Conservation (phyloP, 2,113 vertebrate species). For the Macaca nemestrina region DNA sequence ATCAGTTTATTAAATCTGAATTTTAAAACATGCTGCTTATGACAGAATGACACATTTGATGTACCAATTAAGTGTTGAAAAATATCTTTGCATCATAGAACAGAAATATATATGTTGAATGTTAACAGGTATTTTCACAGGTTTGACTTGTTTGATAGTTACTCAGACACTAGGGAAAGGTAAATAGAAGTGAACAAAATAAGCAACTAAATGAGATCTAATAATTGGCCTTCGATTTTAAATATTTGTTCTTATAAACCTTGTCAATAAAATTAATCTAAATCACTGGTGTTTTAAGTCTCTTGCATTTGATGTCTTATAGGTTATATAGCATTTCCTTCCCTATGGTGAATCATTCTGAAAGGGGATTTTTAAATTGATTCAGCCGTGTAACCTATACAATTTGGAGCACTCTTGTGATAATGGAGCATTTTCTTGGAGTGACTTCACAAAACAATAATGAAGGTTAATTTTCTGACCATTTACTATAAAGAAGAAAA, state of each 20-base stretch:
- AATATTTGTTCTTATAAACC: conserved; percentile 63
- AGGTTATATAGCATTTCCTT: not conserved
- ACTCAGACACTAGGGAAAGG: conserved; percentile 1
- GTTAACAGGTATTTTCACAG: conserved; percentile 58
- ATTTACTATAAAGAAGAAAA: not conserved
- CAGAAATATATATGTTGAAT: conserved; percentile 24
- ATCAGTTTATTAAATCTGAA: conserved; percentile 52
- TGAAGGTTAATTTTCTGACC: not conserved
- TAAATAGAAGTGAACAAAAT: conserved; percentile 26
- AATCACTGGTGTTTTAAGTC: conserved; percentile 42
- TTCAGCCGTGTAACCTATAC: not conserved
- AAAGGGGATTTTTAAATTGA: not conserved
- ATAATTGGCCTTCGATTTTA: conserved; percentile 67
- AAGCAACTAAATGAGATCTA: conserved; percentile 38
- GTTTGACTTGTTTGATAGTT: conserved; percentile 50
- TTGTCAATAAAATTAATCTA: conserved; percentile 74
- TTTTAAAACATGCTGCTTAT: conserved; percentile 58
- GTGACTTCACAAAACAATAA: not conserved
- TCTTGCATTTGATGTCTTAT: conserved; percentile 39
- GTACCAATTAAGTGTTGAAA: conserved; percentile 43
- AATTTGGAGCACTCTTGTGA: not conserved
- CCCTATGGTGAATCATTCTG: not conserved
- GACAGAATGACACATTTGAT: conserved; percentile 33
- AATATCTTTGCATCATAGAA: conserved; percentile 35
- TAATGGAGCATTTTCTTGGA: not conserved